Evolutionary conservation across 2,888 invertebrate genomes (phyloP).

Genomic region (Gastrophysa polygoni): DNA sequence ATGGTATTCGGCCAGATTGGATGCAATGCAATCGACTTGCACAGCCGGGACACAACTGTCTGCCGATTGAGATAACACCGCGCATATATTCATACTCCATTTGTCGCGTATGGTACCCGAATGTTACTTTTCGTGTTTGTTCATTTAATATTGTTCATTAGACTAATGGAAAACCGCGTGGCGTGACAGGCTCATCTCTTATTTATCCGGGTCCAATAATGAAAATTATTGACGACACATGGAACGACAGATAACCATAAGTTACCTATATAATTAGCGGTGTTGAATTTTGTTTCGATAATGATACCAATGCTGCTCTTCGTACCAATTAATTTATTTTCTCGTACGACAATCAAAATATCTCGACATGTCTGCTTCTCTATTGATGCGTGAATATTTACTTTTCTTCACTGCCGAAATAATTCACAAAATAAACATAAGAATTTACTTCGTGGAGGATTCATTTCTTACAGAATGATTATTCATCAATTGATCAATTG

Average conservation of each 20-base stretch:
- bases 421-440: too few relatives aligned
- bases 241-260: conserved; percentile 20
- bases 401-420: too few relatives aligned
- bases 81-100: conserved; percentile 39
- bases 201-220: conserved; percentile 24
- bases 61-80: conserved; percentile 45
- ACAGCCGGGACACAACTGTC: conserved; percentile 47
- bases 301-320: too few relatives aligned
- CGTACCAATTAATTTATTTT: too few relatives aligned
- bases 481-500: too few relatives aligned
- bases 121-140: conserved; percentile 44
- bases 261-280: neutral
- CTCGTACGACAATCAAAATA: too few relatives aligned
- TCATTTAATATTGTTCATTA: conserved; percentile 37
- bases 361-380: too few relatives aligned
- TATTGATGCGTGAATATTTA: too few relatives aligned
- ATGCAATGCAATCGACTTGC: conserved; percentile 45
- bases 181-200: conserved; percentile 29
- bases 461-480: too few relatives aligned
- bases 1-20: conserved; percentile 48
- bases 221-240: conserved; percentile 20
- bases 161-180: conserved; percentile 34
- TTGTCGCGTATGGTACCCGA: conserved; percentile 46
- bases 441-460: too few relatives aligned
- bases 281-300: neutral